A percentile compares a stretch with the other conserved stretches of the same genome.
Evolutionary conservation across 2,797 vertebrate genomes (phyloP).

Genomic region (Mormyrops boulengeri): DNA sequence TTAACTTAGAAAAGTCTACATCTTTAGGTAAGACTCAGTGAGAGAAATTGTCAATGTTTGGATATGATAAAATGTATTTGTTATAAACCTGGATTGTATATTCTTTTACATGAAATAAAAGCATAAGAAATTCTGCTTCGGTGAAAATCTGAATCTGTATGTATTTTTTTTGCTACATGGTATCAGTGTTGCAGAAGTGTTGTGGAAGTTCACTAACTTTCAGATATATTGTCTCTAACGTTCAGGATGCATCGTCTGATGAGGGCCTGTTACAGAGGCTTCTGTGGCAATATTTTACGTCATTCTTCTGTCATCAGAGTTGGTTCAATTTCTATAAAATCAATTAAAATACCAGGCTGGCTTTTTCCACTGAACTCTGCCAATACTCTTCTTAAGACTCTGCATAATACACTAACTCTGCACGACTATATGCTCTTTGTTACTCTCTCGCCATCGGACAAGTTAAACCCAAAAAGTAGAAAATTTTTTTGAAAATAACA

Average conservation of each 20-base stretch:
- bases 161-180: not conserved
- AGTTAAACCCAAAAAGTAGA: not conserved
- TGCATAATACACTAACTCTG: not conserved
- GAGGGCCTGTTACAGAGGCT: not conserved
- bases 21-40: not conserved
- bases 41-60: not conserved
- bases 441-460: not conserved
- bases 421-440: not conserved
- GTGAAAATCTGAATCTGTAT: not conserved
- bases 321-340: not conserved
- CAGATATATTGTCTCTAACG: not conserved
- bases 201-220: not conserved
- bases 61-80: not conserved
- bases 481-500: not conserved
- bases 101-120: not conserved
- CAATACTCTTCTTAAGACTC: not conserved
- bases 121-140: not conserved
- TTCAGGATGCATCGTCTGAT: not conserved
- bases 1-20: not conserved
- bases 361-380: not conserved
- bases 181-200: not conserved
- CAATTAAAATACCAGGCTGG: not conserved
- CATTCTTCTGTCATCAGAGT: not conserved
- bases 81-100: not conserved
- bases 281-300: not conserved